Conservation (phyloP, 2,113 vertebrate genomes). For the Mirza zaza region DNA sequence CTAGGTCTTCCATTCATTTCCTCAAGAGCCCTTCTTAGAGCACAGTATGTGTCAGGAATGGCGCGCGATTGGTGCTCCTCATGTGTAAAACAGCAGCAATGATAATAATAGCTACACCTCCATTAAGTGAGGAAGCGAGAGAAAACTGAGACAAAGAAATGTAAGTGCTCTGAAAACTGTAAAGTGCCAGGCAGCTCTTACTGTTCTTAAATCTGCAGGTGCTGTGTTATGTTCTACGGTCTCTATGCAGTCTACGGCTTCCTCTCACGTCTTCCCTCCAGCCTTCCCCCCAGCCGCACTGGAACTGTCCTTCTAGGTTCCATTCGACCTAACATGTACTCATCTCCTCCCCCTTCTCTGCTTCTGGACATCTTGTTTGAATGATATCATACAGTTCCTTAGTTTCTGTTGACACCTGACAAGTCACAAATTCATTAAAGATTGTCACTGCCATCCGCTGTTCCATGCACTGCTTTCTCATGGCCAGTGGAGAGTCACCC, state of each 20-base stretch:
- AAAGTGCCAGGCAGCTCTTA: too few relatives aligned
- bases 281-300: background rate
- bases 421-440: background rate
- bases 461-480: background rate
- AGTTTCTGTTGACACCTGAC: background rate
- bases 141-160: background rate
- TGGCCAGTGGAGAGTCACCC: background rate
- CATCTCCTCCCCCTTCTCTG: background rate
- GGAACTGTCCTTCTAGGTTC: background rate
- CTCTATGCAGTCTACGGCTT: background rate
- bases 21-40: background rate
- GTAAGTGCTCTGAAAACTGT: background rate
- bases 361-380: background rate
- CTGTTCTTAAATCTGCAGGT: background rate
- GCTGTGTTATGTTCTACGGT: background rate
- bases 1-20: background rate
- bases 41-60: accelerated
- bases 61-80: too few relatives aligned
- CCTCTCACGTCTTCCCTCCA: background rate
- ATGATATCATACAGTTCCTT: background rate
- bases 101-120: background rate
- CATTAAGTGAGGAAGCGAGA: background rate
- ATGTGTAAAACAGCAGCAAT: background rate
- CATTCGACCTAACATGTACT: accelerated
- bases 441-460: background rate